Evolutionary conservation across 1,140 invertebrate genomes (phyloP), one percentile per base, ranked within the genome.

Genomic region (Nylanderia fulva): DNA sequence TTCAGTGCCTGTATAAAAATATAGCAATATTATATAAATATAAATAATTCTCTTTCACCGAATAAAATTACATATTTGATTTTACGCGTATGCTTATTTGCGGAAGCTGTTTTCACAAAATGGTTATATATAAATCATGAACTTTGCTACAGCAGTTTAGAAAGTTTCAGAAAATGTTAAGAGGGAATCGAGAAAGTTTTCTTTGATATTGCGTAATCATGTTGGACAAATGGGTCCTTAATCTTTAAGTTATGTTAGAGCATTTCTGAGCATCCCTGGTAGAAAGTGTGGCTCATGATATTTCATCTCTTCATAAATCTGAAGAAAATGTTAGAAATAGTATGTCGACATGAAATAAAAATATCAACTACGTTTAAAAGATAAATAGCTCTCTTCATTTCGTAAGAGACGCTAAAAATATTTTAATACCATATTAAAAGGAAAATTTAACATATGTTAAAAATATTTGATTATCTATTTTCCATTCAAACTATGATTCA

Each of bases 181-280:
- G 21, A 2, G 8, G 24, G 13, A 80, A 80, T 15, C 15, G 64
- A 8, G 36, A n/a, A 60, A 72, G 18, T 42, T 71, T 72, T 15
- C 18, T 58, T 58, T 58, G 36, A 48, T 58, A 39, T 42, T 27
- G 36, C 36, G 66, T 82, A 82, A 82, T 71, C 66, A 42, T 82
- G 52, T 80, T 45, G 33, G 33, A 80, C 77, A 72, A 58, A 82
- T 60, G 72, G 13, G 58, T 21, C 24, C 52, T 71, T 71, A 80
- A 82, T 82, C 52, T n/a, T 45, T 21, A 71, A 72, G 39, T 72
- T 60, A 72, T 36, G n/a, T n/a, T n/a, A n/a, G n/a, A 82, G 36
- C 42, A 42, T 18, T 68, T 80, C 48, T 45, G 48, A 80, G 6
- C 13, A 66, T 39, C 24, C 11, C 18, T 18, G 18, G 7, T 52